These are phyloP conservation scores for Nemapogon koenigi DNA, from an alignment of 2,888 invertebrate genomes.

Conservation along the genomic window DNA sequence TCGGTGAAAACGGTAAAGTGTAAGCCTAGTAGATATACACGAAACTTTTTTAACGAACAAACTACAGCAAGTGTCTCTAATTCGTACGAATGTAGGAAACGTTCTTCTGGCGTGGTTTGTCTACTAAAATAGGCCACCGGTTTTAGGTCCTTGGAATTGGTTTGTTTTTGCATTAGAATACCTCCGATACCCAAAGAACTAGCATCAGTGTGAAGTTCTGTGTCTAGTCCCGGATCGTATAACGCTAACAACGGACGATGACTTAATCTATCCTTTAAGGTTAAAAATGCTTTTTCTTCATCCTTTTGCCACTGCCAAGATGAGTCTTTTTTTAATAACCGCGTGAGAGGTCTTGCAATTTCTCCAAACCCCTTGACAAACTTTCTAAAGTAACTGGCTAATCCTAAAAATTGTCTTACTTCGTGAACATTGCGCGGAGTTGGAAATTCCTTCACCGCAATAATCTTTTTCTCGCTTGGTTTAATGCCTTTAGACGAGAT, in stretches of 20 bases:
- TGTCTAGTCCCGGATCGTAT: conserved; percentile 12
- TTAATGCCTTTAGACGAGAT: no score
- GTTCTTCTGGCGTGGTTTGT: conserved; percentile 22
- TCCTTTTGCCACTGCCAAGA: conserved; percentile 13
- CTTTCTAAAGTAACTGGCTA: no score
- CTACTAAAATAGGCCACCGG: conserved; percentile 24
- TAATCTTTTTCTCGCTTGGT: no score
- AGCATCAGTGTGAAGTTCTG: conserved; percentile 24
- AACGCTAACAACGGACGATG: conserved; percentile 8
- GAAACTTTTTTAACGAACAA: conserved; percentile 23
- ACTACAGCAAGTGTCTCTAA: conserved; percentile 28
- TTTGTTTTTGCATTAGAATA: conserved; percentile 21
- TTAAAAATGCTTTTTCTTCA: conserved; percentile 12
- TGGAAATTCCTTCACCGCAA: no score
- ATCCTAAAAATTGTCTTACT: no score
- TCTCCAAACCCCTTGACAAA: no score
- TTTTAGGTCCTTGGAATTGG: no score
- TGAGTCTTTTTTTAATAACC: conserved; percentile 14
- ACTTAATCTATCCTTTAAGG: conserved; percentile 12
- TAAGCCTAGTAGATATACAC: conserved; percentile 24
- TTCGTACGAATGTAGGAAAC: no score
- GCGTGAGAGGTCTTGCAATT: no score
- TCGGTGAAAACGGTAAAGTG: conserved; percentile 23
- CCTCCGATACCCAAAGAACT: conserved; percentile 20
- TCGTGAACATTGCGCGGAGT: no score